These are phyloP conservation scores for Spongia lamella DNA, from an alignment of 37 sponge, comb jelly and placozoan species.

Conservation along the genomic window DNA sequence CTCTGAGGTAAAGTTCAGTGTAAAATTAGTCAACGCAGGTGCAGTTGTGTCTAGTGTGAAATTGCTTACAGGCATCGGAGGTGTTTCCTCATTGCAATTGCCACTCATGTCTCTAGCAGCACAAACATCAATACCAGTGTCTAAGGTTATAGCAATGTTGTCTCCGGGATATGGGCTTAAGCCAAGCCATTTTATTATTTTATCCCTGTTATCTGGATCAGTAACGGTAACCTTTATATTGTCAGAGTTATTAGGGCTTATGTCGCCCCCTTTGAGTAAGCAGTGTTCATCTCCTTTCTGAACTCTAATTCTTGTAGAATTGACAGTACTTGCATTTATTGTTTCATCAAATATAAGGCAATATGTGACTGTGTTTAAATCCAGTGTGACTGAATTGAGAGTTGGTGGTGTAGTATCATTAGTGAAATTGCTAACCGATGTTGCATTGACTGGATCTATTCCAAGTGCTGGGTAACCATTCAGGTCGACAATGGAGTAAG, in stretches of 20 bases:
- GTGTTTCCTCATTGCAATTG: slow-evolving; percentile 32
- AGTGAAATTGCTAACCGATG: slow-evolving; percentile 31
- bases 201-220: slow-evolving; percentile 58
- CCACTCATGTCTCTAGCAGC: slow-evolving; percentile 75
- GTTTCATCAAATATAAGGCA: slow-evolving; percentile 78
- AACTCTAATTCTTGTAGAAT: slow-evolving; percentile 62
- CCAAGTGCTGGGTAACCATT: slow-evolving; percentile 31
- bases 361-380: slow-evolving; percentile 47
- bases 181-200: slow-evolving; percentile 56
- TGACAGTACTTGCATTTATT: slow-evolving; percentile 54
- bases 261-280: slow-evolving; percentile 54
- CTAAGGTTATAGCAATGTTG: slow-evolving; percentile 49
- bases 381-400: slow-evolving; percentile 35
- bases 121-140: slow-evolving; percentile 45
- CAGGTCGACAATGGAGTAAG: slow-evolving; percentile 43
- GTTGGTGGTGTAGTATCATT: slow-evolving; percentile 39
- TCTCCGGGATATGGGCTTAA: too few relatives aligned
- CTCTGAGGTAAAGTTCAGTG: slow-evolving; percentile 59
- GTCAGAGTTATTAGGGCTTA: slow-evolving; percentile 36
- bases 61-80: slow-evolving; percentile 14
- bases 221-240: slow-evolving; percentile 23
- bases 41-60: slow-evolving; percentile 52
- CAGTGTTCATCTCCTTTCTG: slow-evolving; percentile 35
- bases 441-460: slow-evolving; percentile 4
- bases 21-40: slow-evolving; percentile 60